These are phyloP conservation scores for Apotomis capreana DNA, from an alignment of 2,888 invertebrate species.

Conservation along the genomic window DNA sequence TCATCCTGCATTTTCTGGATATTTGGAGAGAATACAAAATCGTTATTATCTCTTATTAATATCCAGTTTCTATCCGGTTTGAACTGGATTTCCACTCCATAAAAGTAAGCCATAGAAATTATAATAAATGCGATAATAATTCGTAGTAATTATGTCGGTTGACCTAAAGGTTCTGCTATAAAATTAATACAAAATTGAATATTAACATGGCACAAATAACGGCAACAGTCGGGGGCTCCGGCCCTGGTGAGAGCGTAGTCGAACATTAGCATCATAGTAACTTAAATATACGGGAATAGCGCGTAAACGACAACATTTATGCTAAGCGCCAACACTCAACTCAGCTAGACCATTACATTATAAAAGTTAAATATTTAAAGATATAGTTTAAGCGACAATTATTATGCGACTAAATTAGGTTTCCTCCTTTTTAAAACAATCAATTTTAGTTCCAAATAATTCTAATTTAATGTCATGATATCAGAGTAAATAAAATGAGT, in stretches of 20 bases:
- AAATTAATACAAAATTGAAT: background rate
- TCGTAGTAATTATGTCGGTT: background rate
- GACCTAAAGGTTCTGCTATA: background rate
- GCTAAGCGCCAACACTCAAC: conserved; percentile 15
- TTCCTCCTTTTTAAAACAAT: no score
- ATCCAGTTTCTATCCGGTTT: background rate
- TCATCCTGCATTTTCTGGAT: no score
- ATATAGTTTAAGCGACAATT: no score
- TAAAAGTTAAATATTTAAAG: background rate
- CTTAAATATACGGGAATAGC: conserved; percentile 18
- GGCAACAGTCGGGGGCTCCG: background rate
- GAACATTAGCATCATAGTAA: background rate
- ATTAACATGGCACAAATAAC: conserved; percentile 32
- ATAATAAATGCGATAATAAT: no score
- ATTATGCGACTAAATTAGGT: no score
- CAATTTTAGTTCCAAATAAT: no score
- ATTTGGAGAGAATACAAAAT: background rate
- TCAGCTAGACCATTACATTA: background rate
- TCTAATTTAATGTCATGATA: no score
- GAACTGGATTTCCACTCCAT: no score
- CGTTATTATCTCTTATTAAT: background rate
- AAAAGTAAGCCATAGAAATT: no score
- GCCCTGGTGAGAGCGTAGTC: background rate
- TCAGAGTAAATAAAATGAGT: no score
- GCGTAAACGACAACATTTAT: conserved; percentile 35